Conservation (phyloP, 2,113 vertebrate genomes). For the Nymphicus hollandicus region DNA sequence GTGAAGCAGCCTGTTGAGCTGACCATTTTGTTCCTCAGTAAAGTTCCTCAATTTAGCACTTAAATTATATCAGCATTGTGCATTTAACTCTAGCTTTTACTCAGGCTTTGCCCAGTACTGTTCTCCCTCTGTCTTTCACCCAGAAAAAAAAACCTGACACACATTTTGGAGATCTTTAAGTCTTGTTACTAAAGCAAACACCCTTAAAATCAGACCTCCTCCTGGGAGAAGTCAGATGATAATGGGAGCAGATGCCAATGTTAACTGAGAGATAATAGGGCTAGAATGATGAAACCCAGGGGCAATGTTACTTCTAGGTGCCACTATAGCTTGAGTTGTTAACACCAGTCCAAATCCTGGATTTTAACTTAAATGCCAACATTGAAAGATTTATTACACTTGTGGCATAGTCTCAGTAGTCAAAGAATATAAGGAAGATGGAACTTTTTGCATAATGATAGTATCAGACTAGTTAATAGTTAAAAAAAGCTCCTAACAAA, state of each 20-base stretch:
- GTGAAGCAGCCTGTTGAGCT: neutral
- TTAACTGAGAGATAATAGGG: neutral
- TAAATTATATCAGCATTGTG: neutral
- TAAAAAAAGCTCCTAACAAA: neutral
- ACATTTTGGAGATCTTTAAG: neutral
- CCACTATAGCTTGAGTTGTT: neutral
- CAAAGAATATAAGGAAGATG: neutral
- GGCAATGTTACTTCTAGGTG: neutral
- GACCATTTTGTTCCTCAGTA: neutral
- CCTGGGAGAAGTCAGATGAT: neutral
- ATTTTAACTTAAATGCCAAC: neutral
- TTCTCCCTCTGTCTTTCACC: neutral
- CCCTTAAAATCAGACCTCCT: neutral
- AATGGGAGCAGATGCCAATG: accelerated
- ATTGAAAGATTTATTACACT: accelerated
- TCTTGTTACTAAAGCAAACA: neutral
- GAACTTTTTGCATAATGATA: neutral
- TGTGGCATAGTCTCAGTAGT: neutral
- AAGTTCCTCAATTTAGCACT: neutral
- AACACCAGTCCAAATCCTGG: neutral
- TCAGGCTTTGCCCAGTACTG: neutral
- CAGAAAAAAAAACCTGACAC: neutral
- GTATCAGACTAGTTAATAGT: neutral
- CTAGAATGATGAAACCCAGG: neutral
- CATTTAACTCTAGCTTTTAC: neutral